These are phyloP conservation scores for Urosaurus nigricauda DNA, from an alignment of 2,797 vertebrate genomes.

Conservation along the genomic window DNA sequence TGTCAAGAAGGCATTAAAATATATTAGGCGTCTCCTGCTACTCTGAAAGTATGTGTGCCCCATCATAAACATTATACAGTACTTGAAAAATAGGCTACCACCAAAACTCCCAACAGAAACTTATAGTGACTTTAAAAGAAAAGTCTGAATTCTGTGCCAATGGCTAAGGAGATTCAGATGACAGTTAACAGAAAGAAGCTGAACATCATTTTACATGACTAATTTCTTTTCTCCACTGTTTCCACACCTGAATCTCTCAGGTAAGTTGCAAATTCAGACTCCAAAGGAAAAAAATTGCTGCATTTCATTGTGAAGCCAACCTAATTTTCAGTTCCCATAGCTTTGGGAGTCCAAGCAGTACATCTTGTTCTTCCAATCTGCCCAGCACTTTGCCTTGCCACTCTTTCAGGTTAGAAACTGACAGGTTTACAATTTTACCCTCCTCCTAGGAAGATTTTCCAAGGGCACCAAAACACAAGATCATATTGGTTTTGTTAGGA, in stretches of 20 bases:
- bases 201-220: conserved; percentile 10
- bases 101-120: not conserved
- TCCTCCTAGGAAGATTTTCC: conserved; percentile 16
- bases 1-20: not conserved
- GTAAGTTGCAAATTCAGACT: not conserved
- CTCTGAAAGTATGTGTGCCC: not conserved
- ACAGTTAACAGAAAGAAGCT: not conserved
- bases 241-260: not conserved
- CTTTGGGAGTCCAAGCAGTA: conserved; percentile 1
- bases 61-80: not conserved
- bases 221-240: conserved; percentile 9
- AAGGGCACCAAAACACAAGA: conserved; percentile 12
- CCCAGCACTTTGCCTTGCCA: not conserved
- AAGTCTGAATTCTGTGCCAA: not conserved
- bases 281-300: not conserved
- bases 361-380: not conserved
- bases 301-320: conserved; percentile 3
- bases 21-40: not conserved
- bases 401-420: not conserved
- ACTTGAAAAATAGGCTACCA: not conserved
- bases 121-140: not conserved
- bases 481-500: conserved; percentile 8
- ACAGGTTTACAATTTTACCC: conserved; percentile 28
- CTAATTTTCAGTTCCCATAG: conserved; percentile 18
- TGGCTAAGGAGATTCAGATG: not conserved